Evolutionary conservation across 2,888 invertebrate species (phyloP), one percentile per base, ranked within the genome.

Genomic region (Calameuta filiformis): DNA sequence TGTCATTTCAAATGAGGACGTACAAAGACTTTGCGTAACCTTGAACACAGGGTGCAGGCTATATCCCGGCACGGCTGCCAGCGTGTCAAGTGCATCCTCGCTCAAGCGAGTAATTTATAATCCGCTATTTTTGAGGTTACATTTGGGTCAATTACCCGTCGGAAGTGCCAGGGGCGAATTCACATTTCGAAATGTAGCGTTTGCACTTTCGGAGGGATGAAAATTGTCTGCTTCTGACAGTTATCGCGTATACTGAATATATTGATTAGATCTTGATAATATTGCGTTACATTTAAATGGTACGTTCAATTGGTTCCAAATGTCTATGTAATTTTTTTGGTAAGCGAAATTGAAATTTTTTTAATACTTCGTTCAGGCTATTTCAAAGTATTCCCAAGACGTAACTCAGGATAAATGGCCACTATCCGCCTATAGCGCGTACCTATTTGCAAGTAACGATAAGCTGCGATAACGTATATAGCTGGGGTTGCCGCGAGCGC

Each of bases 61-160:
- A 71, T 71, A 71, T 71, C 71, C 30, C 71, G 30, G 37, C 69
- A 73, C 33, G 37, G 30, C 68, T 40, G 75, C 69, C 73, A 81
- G 75, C 80, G 84, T 87, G 88, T 87, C 87, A 86, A 85, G 87
- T 87, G 82, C 84, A 87, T 82, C 82, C 81, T 81, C 79, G 80
- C 78, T 77, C 76, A 78, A 78, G 79, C 78, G 77, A 77, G 81
- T 86, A 87, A 88, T 88, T 86, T 84, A 86, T 86, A 81, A 83
- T 82, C 83, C 80, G 81, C 84, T 87, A 85, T 87, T 85, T 86
- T 85, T 84, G 84, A 82, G 77, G 83, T 56, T 81, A 83, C 81
- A 88, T 87, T 87, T 85, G 83, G 88, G 86, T 88, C 87, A 86
- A 85, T 87, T 87, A 87, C 84, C 79, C 80, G 77, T 75, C 78